Evolutionary conservation across 2,113 vertebrate species (phyloP), one percentile per base, ranked within the genome.

Genomic region (Daubentonia madagascariensis): DNA sequence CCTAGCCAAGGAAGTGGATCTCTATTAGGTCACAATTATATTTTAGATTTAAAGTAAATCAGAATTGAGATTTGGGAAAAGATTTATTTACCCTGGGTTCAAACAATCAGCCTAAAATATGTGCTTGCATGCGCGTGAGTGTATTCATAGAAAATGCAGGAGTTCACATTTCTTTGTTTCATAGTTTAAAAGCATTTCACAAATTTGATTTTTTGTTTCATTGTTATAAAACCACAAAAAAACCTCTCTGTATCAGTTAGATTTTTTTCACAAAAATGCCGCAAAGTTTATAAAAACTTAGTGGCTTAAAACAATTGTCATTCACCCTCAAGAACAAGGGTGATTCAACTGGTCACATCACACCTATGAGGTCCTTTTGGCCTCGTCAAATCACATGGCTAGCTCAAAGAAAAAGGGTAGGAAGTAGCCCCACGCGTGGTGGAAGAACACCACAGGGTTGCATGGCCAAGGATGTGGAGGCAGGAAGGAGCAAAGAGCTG

Each of bases 401-500:
- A 14, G 9, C 6, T 37, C 0, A 14, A 35, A 85, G 50, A 43
- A 32, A 23, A 43, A 61, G 10, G 1, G 28, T 1, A n/a, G 37
- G 5, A 1, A 40, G 11, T 2, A 20, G 22, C 18, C 23, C 6
- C 18, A 1, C 8, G 18, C 45, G 12, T 28, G 22, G 23, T 23
- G 20, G 48, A n/a, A 54, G 25, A 70, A 18, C 8, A 25, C 17
- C 5, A 8, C 16, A 2, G 17, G 23, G 37, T 6, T 48, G 10
- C 3, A 4, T 7, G 37, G 30, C 8, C 20, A 68, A 59, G 23
- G 1, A 8, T 28, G 6, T 14, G 25, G 1, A 8, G 8, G 16
- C 9, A 16, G 18, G 61, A 68, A 35, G 25, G 0, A 52, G 0
- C 3, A 0, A n/a, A 57, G n/a, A 30, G 17, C 14, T 25, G 1